A percentile compares a stretch with the other conserved stretches of the same genome.
phyloP scores from a whole-genome alignment of 2,888 invertebrate species.

The Cantharis rufa region DNA sequence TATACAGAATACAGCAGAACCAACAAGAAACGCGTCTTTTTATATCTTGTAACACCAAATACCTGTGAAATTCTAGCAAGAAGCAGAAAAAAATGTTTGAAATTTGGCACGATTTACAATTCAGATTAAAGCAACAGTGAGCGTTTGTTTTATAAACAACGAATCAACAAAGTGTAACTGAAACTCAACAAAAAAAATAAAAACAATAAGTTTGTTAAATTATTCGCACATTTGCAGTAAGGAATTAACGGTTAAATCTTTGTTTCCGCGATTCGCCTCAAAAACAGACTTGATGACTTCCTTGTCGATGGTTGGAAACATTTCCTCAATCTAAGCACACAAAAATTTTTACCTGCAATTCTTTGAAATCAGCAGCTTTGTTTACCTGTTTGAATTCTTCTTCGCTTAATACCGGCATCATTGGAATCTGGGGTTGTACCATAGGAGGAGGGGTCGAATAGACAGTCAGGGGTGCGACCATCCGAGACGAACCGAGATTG shows the following conservation, averaged over 20 bases:
- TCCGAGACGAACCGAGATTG: constrained; percentile 56
- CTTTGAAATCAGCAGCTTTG: too few relatives aligned
- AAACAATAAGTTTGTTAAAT: constrained; percentile 33
- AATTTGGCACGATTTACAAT: background rate
- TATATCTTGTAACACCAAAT: background rate
- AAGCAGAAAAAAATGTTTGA: background rate
- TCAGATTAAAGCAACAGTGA: background rate
- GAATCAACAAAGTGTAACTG: background rate
- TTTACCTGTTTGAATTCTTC: constrained; percentile 65
- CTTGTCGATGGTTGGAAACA: constrained; percentile 94
- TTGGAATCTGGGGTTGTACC: constrained; percentile 27
- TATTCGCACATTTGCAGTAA: constrained; percentile 85
- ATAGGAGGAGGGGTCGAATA: constrained; percentile 51
- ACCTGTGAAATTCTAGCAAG: background rate
- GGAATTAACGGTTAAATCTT: constrained; percentile 88
- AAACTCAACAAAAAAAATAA: constrained; percentile 5
- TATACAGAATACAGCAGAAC: background rate
- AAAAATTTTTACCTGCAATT: background rate
- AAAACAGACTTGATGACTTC: constrained; percentile 90
- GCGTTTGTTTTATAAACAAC: background rate
- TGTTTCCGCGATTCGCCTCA: constrained; percentile 87
- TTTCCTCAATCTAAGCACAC: constrained; percentile 78
- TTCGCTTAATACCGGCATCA: constrained; percentile 57
- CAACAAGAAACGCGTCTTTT: background rate
- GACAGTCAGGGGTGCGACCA: constrained; percentile 60